Base-by-base conservation (phyloP, 2,113 vertebrate genomes). In the Pristiophorus japonicus region DNA sequence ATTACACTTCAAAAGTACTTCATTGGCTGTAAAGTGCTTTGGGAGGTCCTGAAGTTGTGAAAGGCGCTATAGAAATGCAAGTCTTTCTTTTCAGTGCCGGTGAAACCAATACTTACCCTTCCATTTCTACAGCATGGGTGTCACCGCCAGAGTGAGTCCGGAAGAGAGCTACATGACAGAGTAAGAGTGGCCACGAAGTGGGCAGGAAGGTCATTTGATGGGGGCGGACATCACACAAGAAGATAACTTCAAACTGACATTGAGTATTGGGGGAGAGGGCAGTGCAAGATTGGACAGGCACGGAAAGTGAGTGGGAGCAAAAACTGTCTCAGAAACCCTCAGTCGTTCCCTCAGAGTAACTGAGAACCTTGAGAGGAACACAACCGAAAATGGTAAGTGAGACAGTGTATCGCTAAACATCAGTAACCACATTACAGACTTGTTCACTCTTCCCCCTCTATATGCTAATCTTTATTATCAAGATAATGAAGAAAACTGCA, bases 401-500 rank as follows among this genome's bases (percentile, higher is more conserved):
- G 18, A 38, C 78, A 81, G 38, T 1, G 78, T 22, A 81, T 45
- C 16, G 38, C 78, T 22, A 38, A 81, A 45, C 78, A 81, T 81
- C 78, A 81, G 75, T 81, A 81, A 81, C 14, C 75, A 81, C 78
- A 81, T 81, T 38, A 81, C 78, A 81, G 78, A 20, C 78, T 42
- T 81, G 4, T 42, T 81, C 38, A 38, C 38, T 42, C 10, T 81
- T 81, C 1, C 78, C 42, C 78, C 38, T 81, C 78, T 42, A 81
- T 81, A 81, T 81, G 78, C 78, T 81, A 81, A 81, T 81, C 78
- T 81, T 81, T 81, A 81, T 81, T 81, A 81, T 81, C 45, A 81
- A 81, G 78, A 81, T 81, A 81, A 81, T 81, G 78, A 81, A 42
- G 38, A 45, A 81, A 81, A 81, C 78, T 81, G 38, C 78, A 81